Evolutionary conservation across 2,797 vertebrate species (phyloP), one percentile per base, ranked within the genome.

Genomic region (Geotrypetes seraphini): DNA sequence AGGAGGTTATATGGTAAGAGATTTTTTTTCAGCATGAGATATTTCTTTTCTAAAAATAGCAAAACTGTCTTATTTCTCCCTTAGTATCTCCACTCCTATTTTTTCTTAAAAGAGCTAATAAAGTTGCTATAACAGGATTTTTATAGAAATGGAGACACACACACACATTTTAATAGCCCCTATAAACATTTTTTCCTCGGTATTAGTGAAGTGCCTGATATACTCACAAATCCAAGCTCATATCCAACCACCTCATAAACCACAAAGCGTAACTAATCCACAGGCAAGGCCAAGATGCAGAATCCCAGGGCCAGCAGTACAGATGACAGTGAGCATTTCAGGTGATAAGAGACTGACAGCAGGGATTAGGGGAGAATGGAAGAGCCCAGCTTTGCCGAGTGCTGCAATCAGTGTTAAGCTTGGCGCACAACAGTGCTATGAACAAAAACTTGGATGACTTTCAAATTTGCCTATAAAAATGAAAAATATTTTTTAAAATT

Each of bases 41-140:
- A 34, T 52, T 56, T 40, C 30, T 51, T 43, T 44, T 42, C 26
- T n/a, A 42, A 50, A 52, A 38, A 31, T 43, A 33, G 19, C 47
- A 63, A 40, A 59, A n/a, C n/a, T 12, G 42, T 9, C 52, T 67
- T 63, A 66, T 13, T 58, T 39, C 40, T 10, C 28, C 18, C 19
- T 19, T 19, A 18, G 19, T 19, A n/a, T 12, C 12, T 25, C 25
- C n/a, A 25, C 14, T 47, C 40, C 34, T 28, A n/a, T n/a, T n/a
- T n/a, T n/a, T n/a, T n/a, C n/a, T n/a, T n/a, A n/a, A n/a, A n/a
- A n/a, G n/a, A n/a, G n/a, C n/a, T n/a, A n/a, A n/a, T n/a, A n/a
- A n/a, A n/a, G n/a, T n/a, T n/a, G n/a, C n/a, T n/a, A n/a, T n/a
- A n/a, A n/a, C n/a, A n/a, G n/a, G n/a, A n/a, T n/a, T n/a, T n/a